A percentile compares a stretch with the other conserved stretches of the same genome.
Conservation (phyloP, 2,888 invertebrate species). For the Dasypolia templi region DNA sequence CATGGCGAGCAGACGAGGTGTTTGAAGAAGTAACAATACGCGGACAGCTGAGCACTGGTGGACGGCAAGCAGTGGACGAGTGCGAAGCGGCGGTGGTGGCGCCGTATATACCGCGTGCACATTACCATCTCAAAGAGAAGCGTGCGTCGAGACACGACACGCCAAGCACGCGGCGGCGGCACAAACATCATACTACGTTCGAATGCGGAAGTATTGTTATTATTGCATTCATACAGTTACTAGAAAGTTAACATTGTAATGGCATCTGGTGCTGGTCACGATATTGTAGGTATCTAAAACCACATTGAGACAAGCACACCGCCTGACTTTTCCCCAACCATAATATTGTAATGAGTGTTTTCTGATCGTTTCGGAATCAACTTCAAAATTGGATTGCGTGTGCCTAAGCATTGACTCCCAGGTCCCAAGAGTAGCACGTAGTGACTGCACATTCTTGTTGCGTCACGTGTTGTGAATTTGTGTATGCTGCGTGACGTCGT, state of each 20-base stretch:
- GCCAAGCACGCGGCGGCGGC: neutral
- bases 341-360: neutral
- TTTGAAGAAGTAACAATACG: neutral
- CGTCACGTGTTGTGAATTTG: too few relatives aligned
- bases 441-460: too few relatives aligned
- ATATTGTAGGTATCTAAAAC: neutral
- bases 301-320: neutral
- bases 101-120: constrained; percentile 16
- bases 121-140: constrained; percentile 35
- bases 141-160: neutral
- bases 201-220: constrained; percentile 9
- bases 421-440: neutral
- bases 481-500: too few relatives aligned
- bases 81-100: neutral
- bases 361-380: neutral
- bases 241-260: constrained; percentile 2
- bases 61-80: neutral
- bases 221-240: neutral
- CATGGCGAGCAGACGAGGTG: constrained; percentile 7
- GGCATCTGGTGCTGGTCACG: constrained; percentile 1
- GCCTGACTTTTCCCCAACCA: neutral
- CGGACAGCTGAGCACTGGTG: neutral
- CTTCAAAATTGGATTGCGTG: neutral
- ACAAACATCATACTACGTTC: neutral
- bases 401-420: neutral